Percentiles rank a stretch among this genome's conserved stretches.
These are phyloP conservation scores for Phalacrocorax pelagicus DNA, from an alignment of 2,113 vertebrate species.

Conservation along the genomic window DNA sequence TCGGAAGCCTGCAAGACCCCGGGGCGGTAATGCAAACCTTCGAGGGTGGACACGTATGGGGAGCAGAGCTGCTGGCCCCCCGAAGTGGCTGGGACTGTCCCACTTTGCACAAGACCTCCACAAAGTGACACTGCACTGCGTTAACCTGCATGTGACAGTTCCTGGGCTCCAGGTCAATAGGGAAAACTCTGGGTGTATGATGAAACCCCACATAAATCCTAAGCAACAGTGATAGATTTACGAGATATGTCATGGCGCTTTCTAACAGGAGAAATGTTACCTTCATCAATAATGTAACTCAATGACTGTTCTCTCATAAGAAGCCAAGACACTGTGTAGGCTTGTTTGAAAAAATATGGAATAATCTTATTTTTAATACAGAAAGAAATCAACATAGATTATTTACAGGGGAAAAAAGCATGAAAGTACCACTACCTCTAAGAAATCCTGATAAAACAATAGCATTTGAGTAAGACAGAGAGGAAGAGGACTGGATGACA, in stretches of 20 bases:
- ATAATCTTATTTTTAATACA: neutral
- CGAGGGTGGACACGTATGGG: too few relatives aligned
- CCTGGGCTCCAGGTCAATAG: neutral
- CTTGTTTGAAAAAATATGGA: neutral
- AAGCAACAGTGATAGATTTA: neutral
- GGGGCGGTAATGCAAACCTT: rapidly evolving
- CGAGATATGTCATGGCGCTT: neutral
- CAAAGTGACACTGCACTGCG: rapidly evolving
- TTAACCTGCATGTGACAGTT: neutral
- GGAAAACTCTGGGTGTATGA: neutral
- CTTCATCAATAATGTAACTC: neutral
- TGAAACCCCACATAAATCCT: neutral
- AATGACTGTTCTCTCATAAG: neutral
- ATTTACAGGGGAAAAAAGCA: neutral
- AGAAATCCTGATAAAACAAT: neutral
- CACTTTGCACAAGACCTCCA: neutral
- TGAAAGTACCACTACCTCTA: neutral
- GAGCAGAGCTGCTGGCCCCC: neutral
- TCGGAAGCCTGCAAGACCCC: neutral
- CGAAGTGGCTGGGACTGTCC: neutral
- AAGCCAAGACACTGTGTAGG: neutral
- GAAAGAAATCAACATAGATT: neutral
- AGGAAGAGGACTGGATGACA: neutral
- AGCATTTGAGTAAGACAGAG: neutral
- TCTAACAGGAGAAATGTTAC: neutral